Conservation (phyloP, 2,113 vertebrate species). For the Hydrochoerus hydrochaeris region DNA sequence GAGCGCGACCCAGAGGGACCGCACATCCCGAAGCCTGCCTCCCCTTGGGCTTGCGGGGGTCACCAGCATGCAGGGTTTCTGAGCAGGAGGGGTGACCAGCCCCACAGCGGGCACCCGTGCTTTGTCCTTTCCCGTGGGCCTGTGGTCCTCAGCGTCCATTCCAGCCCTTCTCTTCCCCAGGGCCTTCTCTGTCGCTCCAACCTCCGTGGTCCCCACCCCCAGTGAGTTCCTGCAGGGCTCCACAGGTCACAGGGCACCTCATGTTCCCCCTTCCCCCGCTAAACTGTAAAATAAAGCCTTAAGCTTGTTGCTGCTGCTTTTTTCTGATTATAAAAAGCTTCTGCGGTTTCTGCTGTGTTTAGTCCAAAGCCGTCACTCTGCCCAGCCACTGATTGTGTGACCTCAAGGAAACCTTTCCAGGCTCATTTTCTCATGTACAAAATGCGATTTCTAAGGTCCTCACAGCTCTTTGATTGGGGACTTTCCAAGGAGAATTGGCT, state of each 20-base stretch:
- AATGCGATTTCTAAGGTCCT: background rate
- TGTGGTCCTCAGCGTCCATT: background rate
- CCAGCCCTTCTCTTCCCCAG: background rate
- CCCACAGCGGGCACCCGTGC: background rate
- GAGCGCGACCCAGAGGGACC: too few relatives aligned
- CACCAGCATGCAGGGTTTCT: background rate
- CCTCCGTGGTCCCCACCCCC: background rate
- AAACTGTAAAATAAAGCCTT: background rate
- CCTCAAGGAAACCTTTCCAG: slow-evolving; percentile 16
- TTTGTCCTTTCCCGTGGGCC: background rate
- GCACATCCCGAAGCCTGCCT: background rate
- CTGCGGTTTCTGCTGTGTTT: background rate
- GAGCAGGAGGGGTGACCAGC: background rate
- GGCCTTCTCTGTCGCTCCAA: background rate
- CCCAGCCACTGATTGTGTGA: background rate
- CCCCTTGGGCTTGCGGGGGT: background rate
- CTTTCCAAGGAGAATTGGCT: slow-evolving; percentile 5
- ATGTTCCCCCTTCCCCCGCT: background rate
- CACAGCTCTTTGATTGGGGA: background rate
- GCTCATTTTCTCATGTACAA: background rate
- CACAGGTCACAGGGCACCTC: background rate
- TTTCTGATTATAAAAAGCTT: background rate
- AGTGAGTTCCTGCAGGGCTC: too few relatives aligned
- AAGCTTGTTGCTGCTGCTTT: background rate
- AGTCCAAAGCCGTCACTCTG: background rate